These are phyloP conservation scores for Ethmia dodecea DNA, from an alignment of 2,888 invertebrate species.

Conservation along the genomic window DNA sequence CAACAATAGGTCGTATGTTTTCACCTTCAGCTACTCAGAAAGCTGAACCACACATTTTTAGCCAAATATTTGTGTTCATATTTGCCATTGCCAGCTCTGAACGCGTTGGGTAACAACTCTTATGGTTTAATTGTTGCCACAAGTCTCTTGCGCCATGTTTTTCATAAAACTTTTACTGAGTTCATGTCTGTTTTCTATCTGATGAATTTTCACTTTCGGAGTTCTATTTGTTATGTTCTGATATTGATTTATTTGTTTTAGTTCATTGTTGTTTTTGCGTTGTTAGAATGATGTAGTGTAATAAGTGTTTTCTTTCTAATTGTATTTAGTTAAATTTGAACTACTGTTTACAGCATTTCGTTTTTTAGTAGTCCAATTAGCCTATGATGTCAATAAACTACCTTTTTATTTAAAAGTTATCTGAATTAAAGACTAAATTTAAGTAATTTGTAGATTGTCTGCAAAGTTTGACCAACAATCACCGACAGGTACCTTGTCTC, in stretches of 20 bases:
- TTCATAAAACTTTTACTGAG: slow-evolving; percentile 3
- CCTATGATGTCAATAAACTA: too few species aligned
- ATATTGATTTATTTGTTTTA: background rate
- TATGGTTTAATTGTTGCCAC: slow-evolving; percentile 20
- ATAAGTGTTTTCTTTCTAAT: background rate
- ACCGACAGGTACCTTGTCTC: too few species aligned
- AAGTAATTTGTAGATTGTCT: too few species aligned
- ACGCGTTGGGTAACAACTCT: slow-evolving; percentile 24
- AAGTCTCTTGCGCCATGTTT: slow-evolving; percentile 8
- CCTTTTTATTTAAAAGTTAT: too few species aligned
- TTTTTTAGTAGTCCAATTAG: too few species aligned
- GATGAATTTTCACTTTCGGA: background rate
- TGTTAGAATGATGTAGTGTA: background rate
- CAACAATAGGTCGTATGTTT: background rate
- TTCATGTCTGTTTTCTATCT: background rate
- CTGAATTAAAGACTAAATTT: too few species aligned
- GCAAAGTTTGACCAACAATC: too few species aligned
- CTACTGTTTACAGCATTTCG: too few species aligned
- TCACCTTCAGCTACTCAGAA: slow-evolving; percentile 11
- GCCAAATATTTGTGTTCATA: slow-evolving; percentile 34
- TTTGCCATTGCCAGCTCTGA: slow-evolving; percentile 27
- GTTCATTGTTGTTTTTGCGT: background rate
- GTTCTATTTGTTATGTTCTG: background rate
- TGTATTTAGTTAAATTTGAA: too few species aligned
- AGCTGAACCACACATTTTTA: slow-evolving; percentile 26